Evolutionary conservation across 2,888 invertebrate genomes (phyloP).

Genomic region (Caprella mutica): DNA sequence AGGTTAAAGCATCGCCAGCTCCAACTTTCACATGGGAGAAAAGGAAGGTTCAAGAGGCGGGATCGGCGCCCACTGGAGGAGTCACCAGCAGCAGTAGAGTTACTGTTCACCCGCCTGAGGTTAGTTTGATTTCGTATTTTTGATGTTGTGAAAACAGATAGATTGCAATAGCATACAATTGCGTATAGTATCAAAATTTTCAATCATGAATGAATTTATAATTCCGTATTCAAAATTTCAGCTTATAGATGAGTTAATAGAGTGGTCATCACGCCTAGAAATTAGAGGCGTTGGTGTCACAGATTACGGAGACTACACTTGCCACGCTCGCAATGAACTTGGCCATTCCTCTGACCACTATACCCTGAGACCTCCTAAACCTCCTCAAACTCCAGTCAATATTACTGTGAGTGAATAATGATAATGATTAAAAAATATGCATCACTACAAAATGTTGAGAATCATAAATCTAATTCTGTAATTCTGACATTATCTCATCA

Average conservation of each 20-base stretch:
- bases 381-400: slow-evolving; percentile 8
- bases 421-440: too few relatives aligned
- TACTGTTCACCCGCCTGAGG: slow-evolving; percentile 1
- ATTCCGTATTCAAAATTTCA: too few relatives aligned
- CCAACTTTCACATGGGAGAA: slow-evolving; percentile 12
- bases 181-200: too few relatives aligned
- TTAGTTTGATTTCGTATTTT: too few relatives aligned
- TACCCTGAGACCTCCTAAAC: slow-evolving; percentile 2
- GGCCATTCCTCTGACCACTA: slow-evolving; percentile 2
- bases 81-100: background rate
- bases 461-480: too few relatives aligned
- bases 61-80: background rate
- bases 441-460: too few relatives aligned
- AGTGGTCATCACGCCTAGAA: slow-evolving; percentile 7
- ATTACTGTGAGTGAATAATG: too few relatives aligned
- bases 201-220: background rate
- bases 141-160: too few relatives aligned
- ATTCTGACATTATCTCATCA: too few relatives aligned
- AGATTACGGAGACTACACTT: slow-evolving; percentile 11
- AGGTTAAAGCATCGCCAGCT: slow-evolving; percentile 5
- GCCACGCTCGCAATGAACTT: slow-evolving; percentile 11
- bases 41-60: background rate
- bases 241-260: slow-evolving; percentile 9
- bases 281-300: slow-evolving; percentile 1
- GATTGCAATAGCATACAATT: too few relatives aligned